Base-by-base conservation (phyloP, 2,888 invertebrate species). In the Pristionchus entomophagus region DNA sequence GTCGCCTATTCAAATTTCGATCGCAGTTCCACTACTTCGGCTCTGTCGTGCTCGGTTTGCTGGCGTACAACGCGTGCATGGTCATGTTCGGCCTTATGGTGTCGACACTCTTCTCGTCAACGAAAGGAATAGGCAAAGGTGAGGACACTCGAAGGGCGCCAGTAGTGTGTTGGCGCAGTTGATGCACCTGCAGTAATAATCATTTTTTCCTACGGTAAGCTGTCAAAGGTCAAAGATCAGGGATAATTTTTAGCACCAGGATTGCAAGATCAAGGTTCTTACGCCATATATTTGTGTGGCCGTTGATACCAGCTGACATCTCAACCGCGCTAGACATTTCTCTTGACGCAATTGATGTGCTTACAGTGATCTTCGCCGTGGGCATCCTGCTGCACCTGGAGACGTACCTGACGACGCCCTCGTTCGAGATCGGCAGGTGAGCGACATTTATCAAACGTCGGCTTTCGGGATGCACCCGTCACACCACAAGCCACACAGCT, bases 31-130 rank as follows among this genome's bases (percentile, higher is more conserved):
- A 73, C 73, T 73, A 73, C 73, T 41, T 38, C 41, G 73, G 41
- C 8, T 41, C 73, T 38, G 26, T 73, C 32, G 8, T 73, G n/a
- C 73, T 73, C 73, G 73, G 73, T 10, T 26, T 73, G 73, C 73
- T 73, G 41, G 73, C 73, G 73, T 73, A 73, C 73, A 73, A 73
- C 73, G 14, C 6, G 73, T 73, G 73, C 73, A 73, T 73, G 73
- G 73, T 73, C 45, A 73, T 45, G 73, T 41, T 73, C 73, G 73
- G 73, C n/a, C 73, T 73, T n/a, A 73, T 73, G 73, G n/a, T 73
- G n/a, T 73, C 73, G 45, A 73, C 73, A 41, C 73, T 73, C n/a
- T 73, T 73, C 73, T 12, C 73, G 41, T 12, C 41, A 22, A 41
- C 12, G 0, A 17, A 41, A n/a, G n/a, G 73, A 41, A 73, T 73